phyloP scores from a whole-genome alignment of 2,888 invertebrate species.

The Chalcis sispes region DNA sequence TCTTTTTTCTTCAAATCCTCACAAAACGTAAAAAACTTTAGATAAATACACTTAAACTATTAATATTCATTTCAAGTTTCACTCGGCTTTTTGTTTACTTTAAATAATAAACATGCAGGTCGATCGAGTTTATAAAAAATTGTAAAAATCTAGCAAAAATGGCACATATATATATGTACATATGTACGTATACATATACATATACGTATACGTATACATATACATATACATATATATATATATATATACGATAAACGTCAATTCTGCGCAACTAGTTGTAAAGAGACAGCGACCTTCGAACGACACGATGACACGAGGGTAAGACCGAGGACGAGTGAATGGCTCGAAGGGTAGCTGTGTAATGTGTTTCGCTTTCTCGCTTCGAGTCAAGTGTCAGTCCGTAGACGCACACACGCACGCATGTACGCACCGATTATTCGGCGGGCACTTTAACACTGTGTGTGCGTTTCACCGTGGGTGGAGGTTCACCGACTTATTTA shows the following conservation, averaged over 20 bases:
- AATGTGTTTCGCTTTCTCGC: slow-evolving; percentile 71
- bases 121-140: too few species aligned
- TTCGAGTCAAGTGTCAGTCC: slow-evolving; percentile 72
- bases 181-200: too few species aligned
- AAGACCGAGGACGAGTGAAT: slow-evolving; percentile 68
- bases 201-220: too few species aligned
- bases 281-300: slow-evolving; percentile 18
- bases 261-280: slow-evolving; percentile 32
- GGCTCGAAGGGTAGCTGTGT: slow-evolving; percentile 72
- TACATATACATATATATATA: too few species aligned
- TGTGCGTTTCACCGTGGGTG: slow-evolving; percentile 65
- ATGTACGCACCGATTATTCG: slow-evolving; percentile 5
- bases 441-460: slow-evolving; percentile 33
- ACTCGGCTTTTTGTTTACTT: too few species aligned
- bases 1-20: background rate
- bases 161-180: too few species aligned
- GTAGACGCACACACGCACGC: slow-evolving; percentile 58
- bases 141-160: too few species aligned
- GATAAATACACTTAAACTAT: too few species aligned
- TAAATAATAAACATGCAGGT: too few species aligned
- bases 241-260: too few species aligned
- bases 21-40: background rate
- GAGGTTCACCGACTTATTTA: slow-evolving; percentile 50
- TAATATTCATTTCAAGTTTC: too few species aligned
- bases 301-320: slow-evolving; percentile 52